Conservation (phyloP, 2,113 vertebrate genomes). For the Prolemur simus region DNA sequence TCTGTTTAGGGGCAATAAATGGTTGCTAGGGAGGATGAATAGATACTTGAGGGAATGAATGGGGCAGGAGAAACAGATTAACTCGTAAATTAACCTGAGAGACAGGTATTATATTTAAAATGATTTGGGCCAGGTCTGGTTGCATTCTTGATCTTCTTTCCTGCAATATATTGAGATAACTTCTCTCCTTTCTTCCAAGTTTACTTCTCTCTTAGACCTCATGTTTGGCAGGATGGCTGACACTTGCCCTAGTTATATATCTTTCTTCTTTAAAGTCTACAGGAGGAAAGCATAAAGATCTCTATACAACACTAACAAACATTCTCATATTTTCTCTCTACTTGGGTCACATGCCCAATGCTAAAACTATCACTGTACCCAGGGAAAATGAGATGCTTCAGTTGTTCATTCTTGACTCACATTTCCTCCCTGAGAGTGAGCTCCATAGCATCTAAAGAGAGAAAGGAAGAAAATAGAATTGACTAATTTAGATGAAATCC, state of each 20-base stretch:
- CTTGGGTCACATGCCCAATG: not conserved
- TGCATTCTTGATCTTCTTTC: too few relatives aligned
- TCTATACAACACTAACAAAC: not conserved
- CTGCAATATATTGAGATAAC: too few relatives aligned
- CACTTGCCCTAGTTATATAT: not conserved
- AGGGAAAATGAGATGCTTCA: not conserved
- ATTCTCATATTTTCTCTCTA: not conserved
- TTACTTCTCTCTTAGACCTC: not conserved
- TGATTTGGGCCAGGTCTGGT: too few relatives aligned
- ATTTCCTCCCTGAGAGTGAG: not conserved
- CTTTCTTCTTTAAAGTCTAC: not conserved
- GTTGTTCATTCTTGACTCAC: not conserved
- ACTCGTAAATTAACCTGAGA: too few relatives aligned
- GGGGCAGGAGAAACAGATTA: too few relatives aligned
- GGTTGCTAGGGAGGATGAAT: too few relatives aligned
- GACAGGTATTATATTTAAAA: too few relatives aligned
- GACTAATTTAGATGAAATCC: not conserved
- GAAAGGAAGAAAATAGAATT: not conserved
- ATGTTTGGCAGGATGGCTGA: not conserved
- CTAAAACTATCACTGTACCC: not conserved
- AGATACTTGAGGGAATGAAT: too few relatives aligned
- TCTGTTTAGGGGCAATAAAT: too few relatives aligned
- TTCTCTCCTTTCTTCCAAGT: not conserved
- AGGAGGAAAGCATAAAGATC: not conserved
- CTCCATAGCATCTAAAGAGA: not conserved